These are phyloP conservation scores for Andricus quercusramuli DNA, from an alignment of 2,888 invertebrate species.

Conservation along the genomic window DNA sequence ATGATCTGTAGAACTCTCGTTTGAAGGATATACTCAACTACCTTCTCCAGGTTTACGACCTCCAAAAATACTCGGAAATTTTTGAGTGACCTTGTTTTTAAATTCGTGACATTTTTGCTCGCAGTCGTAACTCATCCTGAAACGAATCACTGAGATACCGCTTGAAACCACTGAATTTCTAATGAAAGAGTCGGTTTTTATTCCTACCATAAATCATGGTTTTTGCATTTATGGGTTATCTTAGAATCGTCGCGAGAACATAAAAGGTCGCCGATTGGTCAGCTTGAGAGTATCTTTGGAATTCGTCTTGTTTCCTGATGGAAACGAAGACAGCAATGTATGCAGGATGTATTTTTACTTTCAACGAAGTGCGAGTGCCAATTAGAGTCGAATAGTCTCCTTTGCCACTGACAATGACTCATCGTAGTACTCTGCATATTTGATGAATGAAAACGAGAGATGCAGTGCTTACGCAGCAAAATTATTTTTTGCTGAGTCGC, in stretches of 20 bases:
- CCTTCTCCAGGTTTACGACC: conserved; percentile 44
- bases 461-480: conserved; percentile 13
- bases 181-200: conserved; percentile 32
- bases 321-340: conserved; percentile 16
- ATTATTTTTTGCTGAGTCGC: neutral
- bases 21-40: neutral
- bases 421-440: conserved; percentile 13
- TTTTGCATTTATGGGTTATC: conserved; percentile 35
- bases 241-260: conserved; percentile 28
- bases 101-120: conserved; percentile 22
- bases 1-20: conserved; percentile 4
- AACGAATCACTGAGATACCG: conserved; percentile 25
- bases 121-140: conserved; percentile 34
- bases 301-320: conserved; percentile 34
- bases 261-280: conserved; percentile 30
- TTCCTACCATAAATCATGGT: conserved; percentile 37
- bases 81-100: conserved; percentile 31
- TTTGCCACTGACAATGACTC: conserved; percentile 33
- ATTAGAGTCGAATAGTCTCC: conserved; percentile 30
- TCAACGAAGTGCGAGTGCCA: conserved; percentile 29
- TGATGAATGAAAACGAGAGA: conserved; percentile 33
- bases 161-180: conserved; percentile 37
- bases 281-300: conserved; percentile 19
- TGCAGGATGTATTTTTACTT: conserved; percentile 30
- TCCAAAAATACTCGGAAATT: conserved; percentile 34